Conservation (phyloP, 2,888 invertebrate genomes). For the Drosophila kanekoi region DNA sequence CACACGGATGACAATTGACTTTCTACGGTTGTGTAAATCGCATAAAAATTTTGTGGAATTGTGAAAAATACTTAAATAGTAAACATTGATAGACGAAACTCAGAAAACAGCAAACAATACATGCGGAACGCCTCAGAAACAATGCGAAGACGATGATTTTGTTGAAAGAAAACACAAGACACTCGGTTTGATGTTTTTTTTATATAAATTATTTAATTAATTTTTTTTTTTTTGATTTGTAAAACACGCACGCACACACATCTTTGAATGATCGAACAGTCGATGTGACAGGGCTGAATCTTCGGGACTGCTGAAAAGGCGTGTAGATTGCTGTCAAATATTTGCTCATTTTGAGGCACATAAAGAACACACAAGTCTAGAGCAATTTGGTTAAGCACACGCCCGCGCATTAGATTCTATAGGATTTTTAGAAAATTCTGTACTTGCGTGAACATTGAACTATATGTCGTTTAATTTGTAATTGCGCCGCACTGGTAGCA, state of each 20-base stretch:
- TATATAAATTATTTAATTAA: neutral
- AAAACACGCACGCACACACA: constrained; percentile 1
- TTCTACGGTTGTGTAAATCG: constrained; percentile 11
- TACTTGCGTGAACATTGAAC: constrained; percentile 62
- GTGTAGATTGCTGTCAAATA: constrained; percentile 69
- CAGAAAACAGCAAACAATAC: constrained; percentile 10
- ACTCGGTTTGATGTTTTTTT: constrained; percentile 13
- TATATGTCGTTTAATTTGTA: constrained; percentile 70
- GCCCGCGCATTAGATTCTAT: constrained; percentile 55
- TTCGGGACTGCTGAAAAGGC: constrained; percentile 41
- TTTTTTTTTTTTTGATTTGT: constrained; percentile 9
- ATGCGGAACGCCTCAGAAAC: constrained; percentile 10
- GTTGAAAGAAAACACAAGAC: constrained; percentile 1
- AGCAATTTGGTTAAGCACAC: constrained; percentile 64
- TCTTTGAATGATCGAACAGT: neutral
- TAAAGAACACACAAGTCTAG: constrained; percentile 68
- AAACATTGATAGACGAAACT: neutral
- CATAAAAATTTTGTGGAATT: constrained; percentile 7
- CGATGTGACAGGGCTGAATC: constrained; percentile 5
- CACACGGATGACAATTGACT: constrained; percentile 7
- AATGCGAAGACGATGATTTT: constrained; percentile 26
- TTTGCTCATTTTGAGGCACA: constrained; percentile 63
- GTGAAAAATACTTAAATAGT: neutral
- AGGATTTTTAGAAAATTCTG: constrained; percentile 55
- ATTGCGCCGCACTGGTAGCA: constrained; percentile 67